Conservation (phyloP, 1,140 invertebrate species). For the Diachasma alloeum region DNA sequence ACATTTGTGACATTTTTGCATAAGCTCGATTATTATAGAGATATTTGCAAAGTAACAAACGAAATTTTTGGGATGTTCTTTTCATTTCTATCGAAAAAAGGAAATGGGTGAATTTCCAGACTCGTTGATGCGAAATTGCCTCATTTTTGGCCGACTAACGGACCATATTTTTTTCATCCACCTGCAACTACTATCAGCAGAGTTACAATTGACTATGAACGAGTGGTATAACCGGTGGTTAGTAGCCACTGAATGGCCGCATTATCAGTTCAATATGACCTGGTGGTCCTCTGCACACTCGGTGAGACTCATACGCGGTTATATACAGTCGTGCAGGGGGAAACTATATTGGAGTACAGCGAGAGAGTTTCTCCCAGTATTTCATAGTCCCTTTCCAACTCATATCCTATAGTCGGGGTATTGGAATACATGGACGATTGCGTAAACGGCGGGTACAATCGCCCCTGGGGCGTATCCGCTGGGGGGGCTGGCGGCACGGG, state of each 20-base stretch:
- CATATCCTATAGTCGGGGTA: neutral
- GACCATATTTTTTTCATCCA: neutral
- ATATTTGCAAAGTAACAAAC: too few species aligned
- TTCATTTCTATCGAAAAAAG: too few species aligned
- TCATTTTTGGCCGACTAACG: neutral
- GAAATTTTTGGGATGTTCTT: too few species aligned
- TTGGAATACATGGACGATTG: slow-evolving; percentile 7
- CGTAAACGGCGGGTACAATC: neutral
- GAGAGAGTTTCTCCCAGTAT: neutral
- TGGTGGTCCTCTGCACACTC: slow-evolving; percentile 1
- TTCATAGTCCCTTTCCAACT: neutral
- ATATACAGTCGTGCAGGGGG: neutral
- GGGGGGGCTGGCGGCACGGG: too few species aligned
- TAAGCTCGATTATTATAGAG: too few species aligned
- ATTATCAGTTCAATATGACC: slow-evolving; percentile 45
- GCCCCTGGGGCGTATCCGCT: neutral
- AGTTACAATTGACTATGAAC: neutral
- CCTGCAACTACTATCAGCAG: neutral
- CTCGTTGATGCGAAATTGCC: too few species aligned
- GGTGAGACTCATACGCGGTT: neutral
- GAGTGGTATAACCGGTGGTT: neutral
- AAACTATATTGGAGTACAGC: neutral
- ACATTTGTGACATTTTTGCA: too few species aligned
- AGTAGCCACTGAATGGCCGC: slow-evolving; percentile 32
- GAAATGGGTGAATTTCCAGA: too few species aligned